Conservation (phyloP, 2,797 vertebrate species). For the Hemibagrus guttatus region DNA sequence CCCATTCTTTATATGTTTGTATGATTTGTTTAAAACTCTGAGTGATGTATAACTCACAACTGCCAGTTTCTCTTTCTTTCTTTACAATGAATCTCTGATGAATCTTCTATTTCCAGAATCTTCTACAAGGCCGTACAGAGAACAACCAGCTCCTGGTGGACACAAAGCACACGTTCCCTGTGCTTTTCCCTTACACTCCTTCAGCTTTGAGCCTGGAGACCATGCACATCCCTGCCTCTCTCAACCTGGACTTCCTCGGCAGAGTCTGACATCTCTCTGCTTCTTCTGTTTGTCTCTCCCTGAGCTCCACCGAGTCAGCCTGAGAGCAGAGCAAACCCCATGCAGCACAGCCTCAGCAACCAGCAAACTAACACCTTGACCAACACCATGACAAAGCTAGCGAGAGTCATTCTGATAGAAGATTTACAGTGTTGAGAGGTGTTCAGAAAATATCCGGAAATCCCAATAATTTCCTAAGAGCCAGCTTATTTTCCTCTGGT, state of each 20-base stretch:
- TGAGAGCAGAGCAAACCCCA: not conserved
- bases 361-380: conserved; percentile 12
- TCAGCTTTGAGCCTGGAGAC: conserved; percentile 89
- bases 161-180: conserved; percentile 88
- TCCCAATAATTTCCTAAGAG: not conserved
- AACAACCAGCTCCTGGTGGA: conserved; percentile 85
- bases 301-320: conserved; percentile 9
- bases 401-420: conserved; percentile 25
- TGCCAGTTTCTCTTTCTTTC: not conserved
- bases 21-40: not conserved
- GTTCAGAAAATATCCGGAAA: conserved; percentile 24
- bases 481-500: not conserved
- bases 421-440: conserved; percentile 33
- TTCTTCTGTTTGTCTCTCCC: conserved; percentile 10
- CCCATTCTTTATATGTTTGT: not conserved
- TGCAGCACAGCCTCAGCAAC: conserved; percentile 28
- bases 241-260: conserved; percentile 85
- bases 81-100: not conserved
- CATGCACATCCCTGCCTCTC: conserved; percentile 86
- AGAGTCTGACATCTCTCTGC: conserved; percentile 71
- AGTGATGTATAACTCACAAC: not conserved
- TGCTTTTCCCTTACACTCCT: conserved; percentile 89
- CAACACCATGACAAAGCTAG: conserved; percentile 5
- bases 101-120: conserved; percentile 69
- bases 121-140: conserved; percentile 83